Evolutionary conservation across 2,113 vertebrate species (phyloP).

Genomic region (Bungarus multicinctus): DNA sequence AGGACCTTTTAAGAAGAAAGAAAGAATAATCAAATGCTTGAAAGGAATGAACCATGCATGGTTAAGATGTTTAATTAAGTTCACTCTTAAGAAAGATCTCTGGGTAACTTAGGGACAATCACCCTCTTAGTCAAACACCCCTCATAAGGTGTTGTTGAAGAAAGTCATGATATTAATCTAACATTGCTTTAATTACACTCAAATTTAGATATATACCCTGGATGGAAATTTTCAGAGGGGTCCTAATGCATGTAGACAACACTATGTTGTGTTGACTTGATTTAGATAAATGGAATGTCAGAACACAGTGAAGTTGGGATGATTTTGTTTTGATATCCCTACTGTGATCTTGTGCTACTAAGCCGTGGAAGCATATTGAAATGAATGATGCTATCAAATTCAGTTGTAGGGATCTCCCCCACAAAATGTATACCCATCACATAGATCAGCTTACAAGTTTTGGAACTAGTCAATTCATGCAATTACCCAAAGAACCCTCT

Average conservation of each 20-base stretch:
- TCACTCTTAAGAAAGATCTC: neutral
- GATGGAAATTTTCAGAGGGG: neutral
- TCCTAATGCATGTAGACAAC: neutral
- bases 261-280: neutral
- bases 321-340: neutral
- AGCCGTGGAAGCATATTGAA: neutral
- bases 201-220: neutral
- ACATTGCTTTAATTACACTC: neutral
- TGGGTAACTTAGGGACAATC: neutral
- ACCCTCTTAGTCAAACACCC: neutral
- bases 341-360: neutral
- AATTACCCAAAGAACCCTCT: neutral
- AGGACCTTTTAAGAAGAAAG: neutral
- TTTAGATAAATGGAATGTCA: neutral
- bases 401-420: neutral
- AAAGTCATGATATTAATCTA: neutral
- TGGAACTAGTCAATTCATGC: neutral
- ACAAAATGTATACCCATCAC: neutral
- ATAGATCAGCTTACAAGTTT: neutral
- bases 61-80: neutral
- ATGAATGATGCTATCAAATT: neutral
- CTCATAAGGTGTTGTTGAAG: neutral
- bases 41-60: neutral
- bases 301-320: neutral
- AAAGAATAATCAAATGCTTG: neutral